Evolutionary conservation across 2,888 invertebrate species (phyloP), one percentile per base, ranked within the genome.

Genomic region (Aelia acuminata): DNA sequence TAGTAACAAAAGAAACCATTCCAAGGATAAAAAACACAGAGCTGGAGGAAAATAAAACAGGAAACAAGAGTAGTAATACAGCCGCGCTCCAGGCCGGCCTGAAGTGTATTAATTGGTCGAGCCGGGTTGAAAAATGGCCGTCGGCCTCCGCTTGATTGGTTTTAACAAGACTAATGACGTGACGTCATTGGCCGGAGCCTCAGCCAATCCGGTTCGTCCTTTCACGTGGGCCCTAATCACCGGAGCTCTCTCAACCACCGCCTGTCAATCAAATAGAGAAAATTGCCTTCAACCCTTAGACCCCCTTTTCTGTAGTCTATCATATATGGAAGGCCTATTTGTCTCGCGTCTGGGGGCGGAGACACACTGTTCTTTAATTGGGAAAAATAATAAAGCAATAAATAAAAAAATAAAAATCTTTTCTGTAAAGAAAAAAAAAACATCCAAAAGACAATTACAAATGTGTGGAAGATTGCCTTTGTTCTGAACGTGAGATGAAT

Each of bases 91-190:
- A n/a, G 80, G 63, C 63, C 50, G 57, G 53, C 48, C 80, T 70
- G 89, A 90, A 88, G 89, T 89, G 90, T 90, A 90, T 90, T 90
- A 90, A 90, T 90, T 90, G 90, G 90, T 85, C 57, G 87, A 75
- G 89, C 63, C 85, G 49, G 63, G 87, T 89, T 90, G 90, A 90
- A 90, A 90, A 90, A 90, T 90, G 90, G 70, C 84, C 84, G 84
- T 88, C 85, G 89, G 87, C 86, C 88, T 87, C 85, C 86, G 87
- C 88, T 90, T 90, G 90, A 90, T 90, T 90, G 90, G 90, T 90
- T 90, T 88, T 89, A 90, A 88, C 88, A 90, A 90, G 90, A 90
- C 90, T 90, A 90, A 90, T 90, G 90, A 89, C 85, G 88, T 89
- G 90, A 89, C 90, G 89, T 90, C 89, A 89, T 84, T 88, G 87